phyloP scores from a whole-genome alignment of 2,113 vertebrate genomes.

The Odocoileus virginianus region DNA sequence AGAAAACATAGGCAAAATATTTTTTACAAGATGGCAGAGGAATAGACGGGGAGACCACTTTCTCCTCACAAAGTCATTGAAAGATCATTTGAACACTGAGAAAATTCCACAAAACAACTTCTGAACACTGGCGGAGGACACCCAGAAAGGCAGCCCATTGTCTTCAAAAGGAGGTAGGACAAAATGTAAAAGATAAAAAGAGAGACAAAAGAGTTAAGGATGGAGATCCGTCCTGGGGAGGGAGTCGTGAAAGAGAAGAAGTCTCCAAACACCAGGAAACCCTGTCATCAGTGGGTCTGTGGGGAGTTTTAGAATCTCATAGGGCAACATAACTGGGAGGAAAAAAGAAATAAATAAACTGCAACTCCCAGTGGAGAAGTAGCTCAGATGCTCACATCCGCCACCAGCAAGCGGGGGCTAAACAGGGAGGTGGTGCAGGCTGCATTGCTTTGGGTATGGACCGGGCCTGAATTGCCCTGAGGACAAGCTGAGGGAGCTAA shows the following conservation, averaged over 20 bases:
- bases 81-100: neutral
- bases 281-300: neutral
- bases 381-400: neutral
- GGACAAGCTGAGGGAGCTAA: neutral
- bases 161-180: neutral
- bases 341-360: neutral
- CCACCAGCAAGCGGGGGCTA: accelerated
- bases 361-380: neutral
- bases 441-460: neutral
- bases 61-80: neutral
- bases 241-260: neutral
- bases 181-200: neutral
- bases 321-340: neutral
- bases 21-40: neutral
- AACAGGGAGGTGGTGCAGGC: neutral
- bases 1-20: neutral
- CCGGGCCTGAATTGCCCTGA: neutral
- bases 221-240: neutral
- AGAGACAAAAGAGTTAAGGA: neutral
- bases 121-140: neutral
- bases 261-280: neutral
- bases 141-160: neutral
- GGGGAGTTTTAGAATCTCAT: neutral
- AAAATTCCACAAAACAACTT: neutral
- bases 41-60: neutral